phyloP scores from a whole-genome alignment of 2,113 vertebrate species.

The Girardinichthys multiradiatus region DNA sequence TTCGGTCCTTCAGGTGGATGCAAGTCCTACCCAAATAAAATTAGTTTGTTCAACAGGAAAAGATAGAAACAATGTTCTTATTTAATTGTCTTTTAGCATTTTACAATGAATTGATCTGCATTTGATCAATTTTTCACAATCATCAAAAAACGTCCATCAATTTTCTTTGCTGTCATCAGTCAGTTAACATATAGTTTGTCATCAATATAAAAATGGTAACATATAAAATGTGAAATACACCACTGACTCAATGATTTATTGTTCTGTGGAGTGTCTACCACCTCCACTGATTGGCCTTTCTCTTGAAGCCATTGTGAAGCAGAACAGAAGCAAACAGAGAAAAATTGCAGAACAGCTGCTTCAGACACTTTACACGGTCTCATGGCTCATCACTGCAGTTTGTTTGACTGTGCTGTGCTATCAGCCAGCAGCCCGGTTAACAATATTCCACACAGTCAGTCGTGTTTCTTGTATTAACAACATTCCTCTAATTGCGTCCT shows the following conservation, averaged over 20 bases:
- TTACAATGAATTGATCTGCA: neutral
- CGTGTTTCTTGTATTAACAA: slow-evolving; percentile 58
- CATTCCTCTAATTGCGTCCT: slow-evolving; percentile 66
- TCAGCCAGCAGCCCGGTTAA: slow-evolving; percentile 42
- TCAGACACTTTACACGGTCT: neutral
- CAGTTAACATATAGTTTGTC: neutral
- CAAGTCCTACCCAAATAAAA: no score
- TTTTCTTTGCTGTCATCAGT: no score
- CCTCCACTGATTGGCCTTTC: neutral
- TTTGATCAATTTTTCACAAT: neutral
- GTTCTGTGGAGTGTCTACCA: neutral
- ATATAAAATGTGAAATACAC: neutral
- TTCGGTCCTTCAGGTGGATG: no score
- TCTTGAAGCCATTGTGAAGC: neutral
- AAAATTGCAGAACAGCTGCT: slow-evolving; percentile 17
- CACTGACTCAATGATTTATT: neutral
- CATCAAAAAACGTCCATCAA: neutral
- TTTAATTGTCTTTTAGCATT: neutral
- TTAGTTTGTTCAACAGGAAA: no score
- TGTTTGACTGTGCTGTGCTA: slow-evolving; percentile 15
- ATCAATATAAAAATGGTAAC: neutral
- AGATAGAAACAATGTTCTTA: no score
- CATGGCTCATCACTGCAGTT: neutral
- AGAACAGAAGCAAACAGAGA: neutral
- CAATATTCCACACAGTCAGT: slow-evolving; percentile 43